Evolutionary conservation across 2,113 vertebrate genomes (phyloP).

Genomic region (Cheilinus undulatus): DNA sequence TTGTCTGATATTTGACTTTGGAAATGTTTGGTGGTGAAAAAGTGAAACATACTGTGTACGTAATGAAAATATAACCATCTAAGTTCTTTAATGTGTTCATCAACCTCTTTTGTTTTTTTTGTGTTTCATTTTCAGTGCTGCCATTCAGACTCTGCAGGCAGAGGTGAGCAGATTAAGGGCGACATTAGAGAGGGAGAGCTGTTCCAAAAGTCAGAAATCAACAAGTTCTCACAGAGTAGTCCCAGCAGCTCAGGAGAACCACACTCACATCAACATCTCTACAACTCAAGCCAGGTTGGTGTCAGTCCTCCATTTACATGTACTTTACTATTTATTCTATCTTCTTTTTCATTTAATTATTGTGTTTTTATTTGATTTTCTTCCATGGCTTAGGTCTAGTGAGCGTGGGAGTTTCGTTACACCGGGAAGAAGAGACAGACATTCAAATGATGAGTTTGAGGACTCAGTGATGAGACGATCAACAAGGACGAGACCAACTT

Average conservation of each 20-base stretch:
- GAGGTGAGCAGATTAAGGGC: constrained; percentile 85
- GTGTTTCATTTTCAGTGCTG: constrained; percentile 77
- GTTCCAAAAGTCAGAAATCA: constrained; percentile 54
- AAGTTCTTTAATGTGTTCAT: neutral
- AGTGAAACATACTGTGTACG: neutral
- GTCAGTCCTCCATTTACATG: neutral
- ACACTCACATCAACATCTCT: constrained; percentile 1
- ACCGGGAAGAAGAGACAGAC: constrained; percentile 30
- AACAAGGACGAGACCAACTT: constrained; percentile 59
- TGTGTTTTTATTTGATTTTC: neutral
- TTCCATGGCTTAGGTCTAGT: constrained; percentile 30
- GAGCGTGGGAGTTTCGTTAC: neutral
- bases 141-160: constrained; percentile 83
- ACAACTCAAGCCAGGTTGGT: constrained; percentile 69
- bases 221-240: constrained; percentile 19
- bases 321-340: neutral
- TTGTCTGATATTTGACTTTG: constrained; percentile 2
- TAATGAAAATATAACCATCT: neutral
- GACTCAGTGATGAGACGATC: neutral
- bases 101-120: neutral
- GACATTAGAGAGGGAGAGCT: constrained; percentile 84
- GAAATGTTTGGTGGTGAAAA: neutral
- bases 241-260: neutral
- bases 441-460: neutral
- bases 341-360: neutral